Percentiles rank a stretch among this genome's conserved stretches.
Evolutionary conservation across 92 coral and sea anemone species (phyloP).

Genomic region (Virgularia gustaviana): DNA sequence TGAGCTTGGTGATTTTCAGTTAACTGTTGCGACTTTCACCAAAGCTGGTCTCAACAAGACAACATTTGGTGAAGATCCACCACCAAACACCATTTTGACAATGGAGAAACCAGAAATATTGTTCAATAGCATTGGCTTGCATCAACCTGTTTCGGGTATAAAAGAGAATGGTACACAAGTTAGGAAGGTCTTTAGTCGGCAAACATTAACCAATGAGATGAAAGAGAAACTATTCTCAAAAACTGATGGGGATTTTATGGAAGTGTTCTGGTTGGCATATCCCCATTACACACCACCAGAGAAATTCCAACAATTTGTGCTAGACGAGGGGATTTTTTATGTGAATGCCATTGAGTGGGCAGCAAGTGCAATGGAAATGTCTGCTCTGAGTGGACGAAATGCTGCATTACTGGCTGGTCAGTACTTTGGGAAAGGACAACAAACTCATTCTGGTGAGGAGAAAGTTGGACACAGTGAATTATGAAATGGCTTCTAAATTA

Average conservation of each 20-base stretch:
- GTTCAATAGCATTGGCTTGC: constrained; percentile 75
- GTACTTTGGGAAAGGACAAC: constrained; percentile 29
- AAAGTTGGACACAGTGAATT: constrained; percentile 35
- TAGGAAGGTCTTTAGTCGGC: constrained; percentile 76
- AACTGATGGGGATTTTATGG: constrained; percentile 35
- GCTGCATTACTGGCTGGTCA: constrained; percentile 75
- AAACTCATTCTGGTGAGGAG: neutral
- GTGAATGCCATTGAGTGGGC: constrained; percentile 88
- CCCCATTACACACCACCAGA: constrained; percentile 81
- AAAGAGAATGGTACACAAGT: constrained; percentile 41
- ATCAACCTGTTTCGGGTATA: constrained; percentile 59
- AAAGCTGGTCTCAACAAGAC: constrained; percentile 58
- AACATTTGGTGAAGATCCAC: constrained; percentile 59
- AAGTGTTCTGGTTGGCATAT: constrained; percentile 77
- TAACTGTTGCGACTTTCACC: constrained; percentile 81
- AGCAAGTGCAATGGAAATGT: constrained; percentile 99
- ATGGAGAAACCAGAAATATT: constrained; percentile 73
- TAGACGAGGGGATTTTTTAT: constrained; percentile 92
- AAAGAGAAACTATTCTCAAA: constrained; percentile 52
- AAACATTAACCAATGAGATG: constrained; percentile 55
- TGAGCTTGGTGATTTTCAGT: constrained; percentile 68
- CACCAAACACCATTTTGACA: constrained; percentile 67
- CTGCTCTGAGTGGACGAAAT: constrained; percentile 80
- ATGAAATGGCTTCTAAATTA: neutral
- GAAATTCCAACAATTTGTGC: constrained; percentile 69